phyloP scores from a whole-genome alignment of 2,797 vertebrate genomes.

The Melanotaenia maccullochi region DNA sequence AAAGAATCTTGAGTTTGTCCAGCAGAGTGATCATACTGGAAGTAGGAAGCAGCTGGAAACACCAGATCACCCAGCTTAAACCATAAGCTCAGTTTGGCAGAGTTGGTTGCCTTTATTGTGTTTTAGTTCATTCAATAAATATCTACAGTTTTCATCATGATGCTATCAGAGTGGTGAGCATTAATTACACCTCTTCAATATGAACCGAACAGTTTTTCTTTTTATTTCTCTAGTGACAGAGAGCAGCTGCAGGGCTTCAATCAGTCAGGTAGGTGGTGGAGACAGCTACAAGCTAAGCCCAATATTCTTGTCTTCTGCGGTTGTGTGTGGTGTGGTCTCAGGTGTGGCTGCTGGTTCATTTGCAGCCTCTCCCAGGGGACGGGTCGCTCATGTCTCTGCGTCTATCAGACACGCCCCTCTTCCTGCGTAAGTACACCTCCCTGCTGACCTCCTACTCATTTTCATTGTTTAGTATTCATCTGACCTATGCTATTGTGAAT shows the following conservation, averaged over 20 bases:
- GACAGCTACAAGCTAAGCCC: slow-evolving; percentile 18
- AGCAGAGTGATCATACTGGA: too few relatives aligned
- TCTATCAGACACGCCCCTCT: slow-evolving; percentile 59
- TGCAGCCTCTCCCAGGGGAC: slow-evolving; percentile 51
- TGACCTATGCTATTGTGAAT: slow-evolving; percentile 37
- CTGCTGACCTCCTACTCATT: slow-evolving; percentile 47
- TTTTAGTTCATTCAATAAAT: slow-evolving; percentile 1
- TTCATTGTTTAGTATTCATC: slow-evolving; percentile 63
- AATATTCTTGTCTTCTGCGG: background rate
- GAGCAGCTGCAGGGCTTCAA: slow-evolving; percentile 29
- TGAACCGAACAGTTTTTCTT: background rate
- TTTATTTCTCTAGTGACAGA: slow-evolving; percentile 4
- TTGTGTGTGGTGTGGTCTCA: slow-evolving; percentile 35
- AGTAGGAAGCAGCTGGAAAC: too few relatives aligned
- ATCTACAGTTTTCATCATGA: slow-evolving; percentile 2
- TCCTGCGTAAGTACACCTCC: slow-evolving; percentile 36
- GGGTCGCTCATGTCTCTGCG: slow-evolving; percentile 51
- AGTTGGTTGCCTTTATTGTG: background rate
- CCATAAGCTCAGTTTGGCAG: background rate
- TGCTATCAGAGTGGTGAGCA: background rate
- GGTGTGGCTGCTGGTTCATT: slow-evolving; percentile 66
- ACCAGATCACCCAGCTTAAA: background rate
- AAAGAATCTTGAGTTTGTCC: too few relatives aligned
- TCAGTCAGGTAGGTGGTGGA: slow-evolving; percentile 35
- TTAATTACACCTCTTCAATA: slow-evolving; percentile 30